Evolutionary conservation across 2,888 invertebrate genomes (phyloP).

Genomic region (Melangyna quadrimaculata): DNA sequence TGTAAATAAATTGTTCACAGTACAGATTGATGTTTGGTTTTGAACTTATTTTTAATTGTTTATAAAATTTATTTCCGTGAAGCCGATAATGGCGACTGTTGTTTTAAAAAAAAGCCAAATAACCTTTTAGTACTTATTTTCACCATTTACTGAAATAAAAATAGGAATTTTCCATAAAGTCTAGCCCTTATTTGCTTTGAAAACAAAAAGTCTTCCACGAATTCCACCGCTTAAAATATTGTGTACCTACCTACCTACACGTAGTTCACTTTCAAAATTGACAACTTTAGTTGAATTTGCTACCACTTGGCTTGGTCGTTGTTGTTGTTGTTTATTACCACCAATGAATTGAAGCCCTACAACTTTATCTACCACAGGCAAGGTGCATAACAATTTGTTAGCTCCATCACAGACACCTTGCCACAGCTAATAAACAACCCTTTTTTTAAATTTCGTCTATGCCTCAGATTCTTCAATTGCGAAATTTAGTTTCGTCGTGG

Average conservation of each 20-base stretch:
- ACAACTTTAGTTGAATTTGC: slow-evolving; percentile 28
- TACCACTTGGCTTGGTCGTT: slow-evolving; percentile 15
- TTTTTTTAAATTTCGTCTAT: background rate
- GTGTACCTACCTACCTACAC: no score
- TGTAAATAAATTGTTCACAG: background rate
- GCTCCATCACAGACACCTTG: slow-evolving; percentile 31
- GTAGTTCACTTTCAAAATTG: slow-evolving; percentile 54
- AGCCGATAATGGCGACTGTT: background rate
- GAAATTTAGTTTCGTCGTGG: slow-evolving; percentile 67
- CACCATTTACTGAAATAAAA: background rate
- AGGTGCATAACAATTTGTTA: slow-evolving; percentile 64
- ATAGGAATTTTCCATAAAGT: background rate
- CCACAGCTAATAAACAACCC: background rate
- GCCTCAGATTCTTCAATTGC: slow-evolving; percentile 49
- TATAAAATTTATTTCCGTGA: background rate
- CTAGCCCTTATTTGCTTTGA: background rate
- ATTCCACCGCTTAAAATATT: no score
- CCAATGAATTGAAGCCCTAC: slow-evolving; percentile 46
- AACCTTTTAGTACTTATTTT: background rate
- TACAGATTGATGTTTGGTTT: background rate
- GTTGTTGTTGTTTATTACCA: slow-evolving; percentile 25
- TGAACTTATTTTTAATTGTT: background rate
- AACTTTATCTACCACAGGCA: slow-evolving; percentile 53
- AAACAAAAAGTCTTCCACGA: background rate
- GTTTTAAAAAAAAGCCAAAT: background rate